phyloP scores from a whole-genome alignment of 2,797 vertebrate species.

The Streptopelia turtur region DNA sequence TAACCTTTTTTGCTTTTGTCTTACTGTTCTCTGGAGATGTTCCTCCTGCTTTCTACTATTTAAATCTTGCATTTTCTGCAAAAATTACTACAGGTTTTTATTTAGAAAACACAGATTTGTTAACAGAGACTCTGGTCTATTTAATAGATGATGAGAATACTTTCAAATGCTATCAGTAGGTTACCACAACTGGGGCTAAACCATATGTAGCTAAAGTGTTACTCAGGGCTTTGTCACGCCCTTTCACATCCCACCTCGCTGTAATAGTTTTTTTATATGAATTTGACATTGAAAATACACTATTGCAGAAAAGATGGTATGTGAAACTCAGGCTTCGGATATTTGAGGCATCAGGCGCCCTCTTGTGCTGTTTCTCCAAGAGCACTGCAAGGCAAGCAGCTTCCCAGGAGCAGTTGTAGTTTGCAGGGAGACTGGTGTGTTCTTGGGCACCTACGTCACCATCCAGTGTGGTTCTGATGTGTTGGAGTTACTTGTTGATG shows the following conservation, averaged over 20 bases:
- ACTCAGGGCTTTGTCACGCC: background rate
- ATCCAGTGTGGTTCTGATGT: background rate
- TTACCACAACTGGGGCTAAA: background rate
- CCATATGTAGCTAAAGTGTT: background rate
- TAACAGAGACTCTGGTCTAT: background rate
- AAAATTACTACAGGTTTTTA: background rate
- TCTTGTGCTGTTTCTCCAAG: background rate
- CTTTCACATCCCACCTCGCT: background rate
- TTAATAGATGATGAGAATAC: background rate
- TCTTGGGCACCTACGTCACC: background rate
- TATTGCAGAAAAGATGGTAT: background rate
- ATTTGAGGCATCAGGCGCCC: conserved; percentile 22
- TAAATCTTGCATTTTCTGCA: background rate
- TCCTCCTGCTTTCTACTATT: background rate
- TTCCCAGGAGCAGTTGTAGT: background rate
- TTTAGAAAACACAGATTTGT: background rate
- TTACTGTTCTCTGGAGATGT: background rate
- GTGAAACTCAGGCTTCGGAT: background rate
- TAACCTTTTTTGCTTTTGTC: background rate
- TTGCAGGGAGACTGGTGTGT: background rate
- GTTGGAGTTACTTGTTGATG: background rate
- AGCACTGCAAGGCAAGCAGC: accelerated
- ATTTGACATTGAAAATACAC: background rate
- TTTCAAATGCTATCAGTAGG: background rate
- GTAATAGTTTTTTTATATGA: background rate